Evolutionary conservation across 2,113 vertebrate genomes (phyloP), one percentile per base, ranked within the genome.

Genomic region (Sialia sialis): DNA sequence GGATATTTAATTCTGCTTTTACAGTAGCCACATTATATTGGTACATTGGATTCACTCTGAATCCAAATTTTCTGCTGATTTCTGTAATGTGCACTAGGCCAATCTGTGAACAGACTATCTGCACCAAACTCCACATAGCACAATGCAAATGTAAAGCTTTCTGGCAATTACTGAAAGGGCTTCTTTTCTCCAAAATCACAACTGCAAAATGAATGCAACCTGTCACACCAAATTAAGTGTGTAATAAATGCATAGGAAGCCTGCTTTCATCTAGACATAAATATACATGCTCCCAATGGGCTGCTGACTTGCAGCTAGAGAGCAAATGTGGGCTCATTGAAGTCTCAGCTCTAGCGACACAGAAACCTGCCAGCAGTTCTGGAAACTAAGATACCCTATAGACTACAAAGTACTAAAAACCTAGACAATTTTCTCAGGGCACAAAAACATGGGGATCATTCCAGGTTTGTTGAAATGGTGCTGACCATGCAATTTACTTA

Each of bases 251-350:
- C 34, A 18, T 51, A 62, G 59, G 62, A 81, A 87, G 34, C 32
- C 34, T 52, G 22, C 39, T 92, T 91, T 89, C 58, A 76, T 62
- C 58, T 66, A 32, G 23, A 41, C 26, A 82, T 89, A 34, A 93
- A 94, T 85, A 94, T 16, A 73, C 20, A 66, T 25, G 43, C 3
- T 91, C 74, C 74, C 81, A 89, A n/a, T 14, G 70, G 51, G 58
- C 34, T 79, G 34, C 49, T 21, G 39, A 72, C 44, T 76, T 76
- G 52, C 34, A 87, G 44, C 66, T 39, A n/a, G 23, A 49, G 36
- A 85, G 18, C 49, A 87, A 75, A 25, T 38, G 69, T 64, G 59
- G 29, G 38, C 48, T 41, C 54, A 51, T 8, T 29, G 64, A 36
- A 68, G 32, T 38, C n/a, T 29, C 0, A 0, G 44, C 36, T 68